Percentiles rank a stretch among this genome's conserved stretches.
Conservation (phyloP, 2,113 vertebrate genomes). For the Cariama cristata region DNA sequence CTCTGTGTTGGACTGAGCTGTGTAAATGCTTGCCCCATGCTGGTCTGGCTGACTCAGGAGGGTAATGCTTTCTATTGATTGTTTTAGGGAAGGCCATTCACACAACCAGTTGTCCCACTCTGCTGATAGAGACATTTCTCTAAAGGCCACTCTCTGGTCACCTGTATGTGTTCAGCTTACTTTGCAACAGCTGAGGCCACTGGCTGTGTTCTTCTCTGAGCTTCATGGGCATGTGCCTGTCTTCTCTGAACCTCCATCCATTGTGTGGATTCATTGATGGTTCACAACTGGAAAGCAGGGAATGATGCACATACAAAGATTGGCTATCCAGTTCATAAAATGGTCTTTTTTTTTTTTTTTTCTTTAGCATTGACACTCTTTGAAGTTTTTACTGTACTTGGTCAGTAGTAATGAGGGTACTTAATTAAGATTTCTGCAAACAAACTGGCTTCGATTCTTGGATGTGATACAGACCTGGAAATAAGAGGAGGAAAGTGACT, state of each 20-base stretch:
- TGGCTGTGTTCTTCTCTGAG: neutral
- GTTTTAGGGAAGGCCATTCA: neutral
- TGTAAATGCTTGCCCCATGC: rapidly evolving
- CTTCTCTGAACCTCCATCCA: neutral
- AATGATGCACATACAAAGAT: neutral
- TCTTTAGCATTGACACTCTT: neutral
- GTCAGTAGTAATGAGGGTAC: neutral
- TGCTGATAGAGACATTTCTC: neutral
- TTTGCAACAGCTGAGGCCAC: neutral
- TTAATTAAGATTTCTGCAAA: neutral
- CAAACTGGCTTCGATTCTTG: neutral
- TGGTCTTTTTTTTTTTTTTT: too few species aligned
- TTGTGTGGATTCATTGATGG: neutral
- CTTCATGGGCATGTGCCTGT: neutral
- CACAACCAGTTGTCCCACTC: neutral
- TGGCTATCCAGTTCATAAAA: neutral
- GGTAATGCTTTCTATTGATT: neutral
- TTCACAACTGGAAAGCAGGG: neutral
- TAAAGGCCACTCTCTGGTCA: neutral
- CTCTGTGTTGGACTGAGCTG: neutral
- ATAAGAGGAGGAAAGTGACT: neutral
- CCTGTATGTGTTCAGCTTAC: neutral
- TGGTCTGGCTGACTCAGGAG: neutral
- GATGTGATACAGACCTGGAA: neutral
- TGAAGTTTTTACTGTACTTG: neutral